Percentiles rank a stretch among this genome's conserved stretches.
Conservation (phyloP, 2,113 vertebrate species). For the Campylorhamphus procurvoides region DNA sequence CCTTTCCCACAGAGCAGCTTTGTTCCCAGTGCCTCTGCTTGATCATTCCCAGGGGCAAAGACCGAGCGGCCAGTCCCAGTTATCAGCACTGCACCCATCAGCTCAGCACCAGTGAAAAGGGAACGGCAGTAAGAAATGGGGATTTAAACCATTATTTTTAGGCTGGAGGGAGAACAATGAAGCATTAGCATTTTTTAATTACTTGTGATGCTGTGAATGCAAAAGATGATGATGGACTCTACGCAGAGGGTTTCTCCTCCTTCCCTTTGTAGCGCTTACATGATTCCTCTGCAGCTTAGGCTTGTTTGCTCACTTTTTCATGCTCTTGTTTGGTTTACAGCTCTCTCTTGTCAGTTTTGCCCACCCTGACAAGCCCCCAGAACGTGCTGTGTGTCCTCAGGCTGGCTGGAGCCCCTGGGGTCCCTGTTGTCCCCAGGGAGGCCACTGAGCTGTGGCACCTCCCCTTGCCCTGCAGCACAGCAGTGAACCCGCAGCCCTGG, state of each 20-base stretch:
- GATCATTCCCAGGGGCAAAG: neutral
- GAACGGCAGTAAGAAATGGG: neutral
- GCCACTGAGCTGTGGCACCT: neutral
- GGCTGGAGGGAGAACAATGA: neutral
- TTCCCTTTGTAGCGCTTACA: neutral
- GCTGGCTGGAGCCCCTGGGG: neutral
- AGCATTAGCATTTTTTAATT: constrained; percentile 15
- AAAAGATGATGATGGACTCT: neutral
- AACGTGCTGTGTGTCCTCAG: neutral
- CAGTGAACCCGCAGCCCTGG: rapidly evolving
- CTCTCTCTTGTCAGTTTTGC: neutral
- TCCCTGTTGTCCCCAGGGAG: neutral
- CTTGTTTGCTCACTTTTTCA: neutral
- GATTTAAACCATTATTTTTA: neutral
- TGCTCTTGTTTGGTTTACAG: neutral
- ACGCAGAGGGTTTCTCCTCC: neutral
- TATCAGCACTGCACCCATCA: neutral
- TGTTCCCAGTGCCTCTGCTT: neutral
- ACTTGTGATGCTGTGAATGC: neutral
- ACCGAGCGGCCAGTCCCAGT: neutral
- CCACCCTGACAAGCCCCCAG: neutral
- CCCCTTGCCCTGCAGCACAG: neutral
- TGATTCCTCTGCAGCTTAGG: neutral
- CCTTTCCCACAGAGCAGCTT: neutral
- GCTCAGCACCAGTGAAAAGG: neutral